Base-by-base conservation (phyloP, 35 echinoderm and acorn worm species). In the Apostichopus parvimensis region DNA sequence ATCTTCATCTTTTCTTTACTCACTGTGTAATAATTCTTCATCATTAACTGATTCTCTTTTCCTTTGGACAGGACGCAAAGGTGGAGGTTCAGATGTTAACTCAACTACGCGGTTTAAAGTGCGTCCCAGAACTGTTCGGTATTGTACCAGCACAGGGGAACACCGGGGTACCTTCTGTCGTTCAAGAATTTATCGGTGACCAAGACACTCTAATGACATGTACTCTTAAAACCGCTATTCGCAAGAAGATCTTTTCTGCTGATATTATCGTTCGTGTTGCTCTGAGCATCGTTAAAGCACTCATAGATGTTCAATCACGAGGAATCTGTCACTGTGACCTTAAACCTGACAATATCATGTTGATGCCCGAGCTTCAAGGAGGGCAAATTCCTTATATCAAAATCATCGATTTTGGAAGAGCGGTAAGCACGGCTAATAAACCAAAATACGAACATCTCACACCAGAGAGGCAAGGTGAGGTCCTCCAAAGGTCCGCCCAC, bases 371-470 rank as follows among this genome's bases (percentile, higher is more conserved):
- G 4, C 20, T 60, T 52, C 14, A 22, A 18, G 55, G 58, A 53
- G 15, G 10, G 2, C 2, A 6, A 58, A 4, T 62, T 1, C 81
- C 54, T 3, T 5, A 84, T n/a, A 58, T 84, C 9, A 84, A 84
- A 15, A 84, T 84, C 81, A 84, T 84, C 5, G 81, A 84, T 18
- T 84, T 84, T 15, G 81, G 81, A 15, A 56, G 14, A 59, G 81
- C 81, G 0, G 55, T n/a, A 5, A 60, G 5, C 52, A 59, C n/a
- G 55, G 28, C 28, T 34, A 14, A 25, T 9, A 1, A 9, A 21
- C 81, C 81, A 0, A 18, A 15, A n/a, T 84, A 84, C 54, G 54
- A 84, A 58, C 28, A 7, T 84, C 7, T 57, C 10, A 6, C 54
- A 9, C 5, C 53, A 84, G 5, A 84, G 58, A 22, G 58, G 20